Conservation (phyloP, 2,797 vertebrate species). For the Platyrinchus mystaceus region DNA sequence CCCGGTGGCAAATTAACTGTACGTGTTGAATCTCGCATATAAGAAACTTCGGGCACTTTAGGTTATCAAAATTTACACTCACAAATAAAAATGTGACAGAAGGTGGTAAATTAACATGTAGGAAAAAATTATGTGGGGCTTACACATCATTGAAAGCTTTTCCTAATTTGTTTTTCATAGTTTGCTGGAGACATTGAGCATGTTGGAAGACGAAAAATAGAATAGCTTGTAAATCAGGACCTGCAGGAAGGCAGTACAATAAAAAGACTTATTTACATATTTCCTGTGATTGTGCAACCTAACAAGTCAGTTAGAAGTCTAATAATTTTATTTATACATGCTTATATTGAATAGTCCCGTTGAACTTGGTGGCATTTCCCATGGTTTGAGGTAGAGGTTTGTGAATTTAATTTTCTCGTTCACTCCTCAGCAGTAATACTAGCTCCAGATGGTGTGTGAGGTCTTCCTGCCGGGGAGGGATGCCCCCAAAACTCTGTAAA, state of each 20-base stretch:
- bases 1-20: neutral
- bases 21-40: fast-evolving
- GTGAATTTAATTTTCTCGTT: neutral
- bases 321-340: neutral
- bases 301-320: neutral
- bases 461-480: neutral
- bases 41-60: too few species aligned
- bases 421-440: neutral
- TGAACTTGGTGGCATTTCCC: neutral
- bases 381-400: neutral
- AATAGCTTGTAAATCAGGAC: neutral
- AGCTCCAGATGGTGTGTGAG: neutral
- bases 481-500: neutral
- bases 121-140: neutral
- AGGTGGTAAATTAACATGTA: neutral
- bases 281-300: conserved; percentile 39
- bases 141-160: neutral
- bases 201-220: neutral
- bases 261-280: conserved; percentile 7
- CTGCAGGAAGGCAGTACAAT: conserved; percentile 12
- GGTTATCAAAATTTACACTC: too few species aligned
- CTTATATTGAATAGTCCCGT: neutral
- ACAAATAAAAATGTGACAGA: neutral
- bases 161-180: neutral
- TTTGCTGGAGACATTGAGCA: neutral